phyloP scores from a whole-genome alignment of 92 coral and sea anemone species.

The Montipora capitata region DNA sequence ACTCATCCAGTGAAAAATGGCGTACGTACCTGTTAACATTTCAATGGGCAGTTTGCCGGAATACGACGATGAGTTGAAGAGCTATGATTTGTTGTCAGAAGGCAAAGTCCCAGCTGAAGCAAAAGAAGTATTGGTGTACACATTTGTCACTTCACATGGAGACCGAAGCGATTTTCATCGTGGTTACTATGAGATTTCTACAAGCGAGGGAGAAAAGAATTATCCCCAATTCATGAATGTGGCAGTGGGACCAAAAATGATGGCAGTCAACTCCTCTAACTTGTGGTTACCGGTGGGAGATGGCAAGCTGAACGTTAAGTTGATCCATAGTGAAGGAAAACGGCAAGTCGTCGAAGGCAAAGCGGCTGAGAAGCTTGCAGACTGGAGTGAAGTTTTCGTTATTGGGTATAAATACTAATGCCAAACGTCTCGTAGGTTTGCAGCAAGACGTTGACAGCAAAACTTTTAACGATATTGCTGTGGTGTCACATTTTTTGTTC shows the following conservation, averaged over 20 bases:
- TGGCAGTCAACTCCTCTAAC: slow-evolving; percentile 74
- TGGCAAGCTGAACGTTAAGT: slow-evolving; percentile 50
- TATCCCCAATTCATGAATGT: slow-evolving; percentile 80
- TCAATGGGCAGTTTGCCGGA: slow-evolving; percentile 67
- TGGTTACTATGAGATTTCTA: slow-evolving; percentile 71
- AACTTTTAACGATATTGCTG: too few species aligned
- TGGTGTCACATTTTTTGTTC: too few species aligned
- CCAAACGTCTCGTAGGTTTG: too few species aligned
- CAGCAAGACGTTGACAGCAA: too few species aligned
- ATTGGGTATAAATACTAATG: slow-evolving; percentile 38
- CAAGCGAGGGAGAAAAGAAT: slow-evolving; percentile 26
- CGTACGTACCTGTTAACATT: slow-evolving; percentile 29
- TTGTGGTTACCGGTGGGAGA: slow-evolving; percentile 79
- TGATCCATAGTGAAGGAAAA: slow-evolving; percentile 51
- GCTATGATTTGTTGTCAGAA: slow-evolving; percentile 20
- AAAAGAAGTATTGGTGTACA: slow-evolving; percentile 66
- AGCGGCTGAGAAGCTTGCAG: neutral
- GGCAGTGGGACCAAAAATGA: slow-evolving; percentile 63
- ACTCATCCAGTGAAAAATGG: slow-evolving; percentile 22
- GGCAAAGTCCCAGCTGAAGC: slow-evolving; percentile 53
- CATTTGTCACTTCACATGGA: slow-evolving; percentile 58
- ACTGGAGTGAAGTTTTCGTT: slow-evolving; percentile 69
- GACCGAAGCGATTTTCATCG: slow-evolving; percentile 70
- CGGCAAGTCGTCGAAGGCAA: slow-evolving; percentile 29
- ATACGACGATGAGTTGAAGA: slow-evolving; percentile 13